Evolutionary conservation across 1,140 invertebrate species (phyloP).

Genomic region (Cecropterus lyciades): DNA sequence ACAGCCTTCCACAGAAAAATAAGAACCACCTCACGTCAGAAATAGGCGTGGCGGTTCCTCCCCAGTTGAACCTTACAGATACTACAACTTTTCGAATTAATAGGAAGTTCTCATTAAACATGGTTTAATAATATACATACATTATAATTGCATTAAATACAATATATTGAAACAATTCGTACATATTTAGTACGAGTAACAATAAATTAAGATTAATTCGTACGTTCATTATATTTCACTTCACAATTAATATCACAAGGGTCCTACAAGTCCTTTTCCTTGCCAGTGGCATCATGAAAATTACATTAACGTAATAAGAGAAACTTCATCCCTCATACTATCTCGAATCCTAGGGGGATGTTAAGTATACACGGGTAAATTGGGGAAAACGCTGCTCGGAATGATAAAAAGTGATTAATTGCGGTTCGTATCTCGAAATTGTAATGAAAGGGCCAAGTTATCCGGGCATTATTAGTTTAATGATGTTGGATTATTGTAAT

Average conservation of each 20-base stretch:
- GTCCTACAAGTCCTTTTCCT: background rate
- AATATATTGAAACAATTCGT: too few species aligned
- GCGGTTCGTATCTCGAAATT: conserved; percentile 23
- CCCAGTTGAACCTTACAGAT: too few species aligned
- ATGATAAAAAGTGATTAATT: conserved; percentile 33
- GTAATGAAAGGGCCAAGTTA: conserved; percentile 27
- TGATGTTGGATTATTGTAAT: conserved; percentile 12
- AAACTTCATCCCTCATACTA: conserved; percentile 25
- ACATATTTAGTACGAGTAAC: too few species aligned
- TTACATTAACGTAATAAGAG: conserved; percentile 16
- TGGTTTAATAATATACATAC: too few species aligned
- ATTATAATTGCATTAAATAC: too few species aligned
- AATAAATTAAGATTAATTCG: too few species aligned
- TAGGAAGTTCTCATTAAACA: too few species aligned
- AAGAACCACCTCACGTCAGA: too few species aligned
- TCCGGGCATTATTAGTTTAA: conserved; percentile 8
- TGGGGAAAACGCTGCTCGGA: conserved; percentile 23
- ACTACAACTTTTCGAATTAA: too few species aligned
- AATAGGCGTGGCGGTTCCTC: too few species aligned
- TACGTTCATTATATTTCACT: background rate
- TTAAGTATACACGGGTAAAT: conserved; percentile 31
- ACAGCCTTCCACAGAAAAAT: too few species aligned
- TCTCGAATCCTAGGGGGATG: conserved; percentile 28
- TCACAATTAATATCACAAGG: background rate
- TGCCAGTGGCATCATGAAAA: conserved; percentile 12